Base-by-base conservation (phyloP, 1,140 invertebrate species). In the Calosoma granatense region DNA sequence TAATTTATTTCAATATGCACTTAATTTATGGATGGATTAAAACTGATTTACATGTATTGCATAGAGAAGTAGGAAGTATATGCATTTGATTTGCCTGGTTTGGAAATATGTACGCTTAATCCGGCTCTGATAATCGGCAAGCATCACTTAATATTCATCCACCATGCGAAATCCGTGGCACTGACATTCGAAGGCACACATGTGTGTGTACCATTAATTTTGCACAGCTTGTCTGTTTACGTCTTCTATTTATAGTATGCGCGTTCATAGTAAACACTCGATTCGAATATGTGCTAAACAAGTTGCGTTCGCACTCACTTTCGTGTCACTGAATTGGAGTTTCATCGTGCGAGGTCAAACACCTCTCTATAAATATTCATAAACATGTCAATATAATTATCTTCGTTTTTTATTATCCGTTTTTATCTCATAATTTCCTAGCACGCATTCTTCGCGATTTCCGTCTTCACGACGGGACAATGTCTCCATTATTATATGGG, bases 381-480 rank as follows among this genome's bases (percentile, higher is more conserved):
- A 47, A 47, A 47, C 41, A 47, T 47, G 41, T 47, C 41, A 47
- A 47, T 47, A 47, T 47, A 47, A 47, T 47, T 47, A 47, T 47
- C 41, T 47, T 47, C 15, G 41, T 47, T 47, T 47, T 47, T 47
- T 47, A 47, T 47, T 47, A 47, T 47, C 41, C 41, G 41, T 47
- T 47, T 47, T 47, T 47, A 47, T 47, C 41, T 47, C 3, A 17
- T 17, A 47, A 47, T 47, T 47, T 47, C 41, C 41, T 47, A 47
- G 41, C 41, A 47, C 41, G 41, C 41, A 47, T 47, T 47, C 41
- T 47, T 47, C 17, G 41, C 17, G 41, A 47, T 47, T 47, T 47
- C 41, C 41, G 41, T 47, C 41, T 47, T 3, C 15, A 17, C 9
- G 41, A 36, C 6, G 6, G 4, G 41, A 47, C 41, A 47, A 47